phyloP scores from a whole-genome alignment of 2,797 vertebrate genomes.

The Bradypus variegatus region DNA sequence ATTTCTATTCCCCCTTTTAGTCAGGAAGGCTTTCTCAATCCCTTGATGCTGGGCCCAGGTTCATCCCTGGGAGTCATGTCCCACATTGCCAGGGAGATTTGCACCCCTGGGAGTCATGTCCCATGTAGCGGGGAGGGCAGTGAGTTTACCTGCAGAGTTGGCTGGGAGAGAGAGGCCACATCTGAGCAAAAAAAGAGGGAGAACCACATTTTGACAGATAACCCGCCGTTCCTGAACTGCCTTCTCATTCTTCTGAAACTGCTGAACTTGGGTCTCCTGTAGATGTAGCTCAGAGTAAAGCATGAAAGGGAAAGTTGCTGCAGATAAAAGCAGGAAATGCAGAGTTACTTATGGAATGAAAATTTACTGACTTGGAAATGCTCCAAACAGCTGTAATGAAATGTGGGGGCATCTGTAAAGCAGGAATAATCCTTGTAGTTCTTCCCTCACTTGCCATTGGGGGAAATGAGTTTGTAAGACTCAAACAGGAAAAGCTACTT shows the following conservation, averaged over 20 bases:
- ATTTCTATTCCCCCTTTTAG: too few species aligned
- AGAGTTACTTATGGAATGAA: conserved; percentile 24
- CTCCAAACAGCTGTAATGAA: conserved; percentile 4
- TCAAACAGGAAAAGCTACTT: conserved; percentile 41
- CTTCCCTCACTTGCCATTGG: background rate
- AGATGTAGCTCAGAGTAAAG: background rate
- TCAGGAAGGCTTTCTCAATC: too few species aligned
- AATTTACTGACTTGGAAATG: background rate
- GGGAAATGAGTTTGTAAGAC: conserved; percentile 20
- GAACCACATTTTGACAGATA: conserved; percentile 6
- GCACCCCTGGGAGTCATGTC: too few species aligned
- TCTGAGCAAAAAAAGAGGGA: background rate
- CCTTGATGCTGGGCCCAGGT: too few species aligned
- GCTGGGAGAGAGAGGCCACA: too few species aligned
- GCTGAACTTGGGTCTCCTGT: background rate
- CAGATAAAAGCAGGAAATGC: conserved; percentile 29
- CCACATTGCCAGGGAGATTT: too few species aligned
- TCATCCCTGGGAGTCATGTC: too few species aligned
- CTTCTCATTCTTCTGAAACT: background rate
- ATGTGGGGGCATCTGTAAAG: background rate
- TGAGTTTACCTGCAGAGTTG: too few species aligned
- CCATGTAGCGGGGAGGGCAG: too few species aligned
- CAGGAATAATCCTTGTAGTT: background rate
- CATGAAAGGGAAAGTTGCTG: background rate
- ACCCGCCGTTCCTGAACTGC: background rate